Percentiles rank a stretch among this genome's conserved stretches.
These are phyloP conservation scores for Ceyx erithaca DNA, from an alignment of 2,797 vertebrate genomes.

Conservation along the genomic window DNA sequence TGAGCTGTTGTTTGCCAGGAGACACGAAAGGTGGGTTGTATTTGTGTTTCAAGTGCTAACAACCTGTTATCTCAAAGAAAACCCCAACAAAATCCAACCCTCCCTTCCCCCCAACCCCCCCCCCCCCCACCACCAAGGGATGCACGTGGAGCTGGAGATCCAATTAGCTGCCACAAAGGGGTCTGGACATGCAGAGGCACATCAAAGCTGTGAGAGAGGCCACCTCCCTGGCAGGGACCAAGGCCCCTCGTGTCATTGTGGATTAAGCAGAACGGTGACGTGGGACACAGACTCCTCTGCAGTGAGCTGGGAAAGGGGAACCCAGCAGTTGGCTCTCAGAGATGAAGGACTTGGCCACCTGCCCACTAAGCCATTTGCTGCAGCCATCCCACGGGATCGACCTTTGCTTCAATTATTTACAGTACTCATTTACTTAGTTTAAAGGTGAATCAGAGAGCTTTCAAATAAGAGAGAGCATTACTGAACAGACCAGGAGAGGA, in stretches of 20 bases:
- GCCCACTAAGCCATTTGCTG: constrained; percentile 42
- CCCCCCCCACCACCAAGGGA: not conserved
- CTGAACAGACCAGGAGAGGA: not conserved
- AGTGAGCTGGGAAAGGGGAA: not conserved
- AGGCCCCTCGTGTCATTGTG: not conserved
- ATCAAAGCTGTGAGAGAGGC: not conserved
- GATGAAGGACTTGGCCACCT: constrained; percentile 24
- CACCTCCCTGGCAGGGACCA: not conserved
- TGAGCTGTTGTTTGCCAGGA: constrained; percentile 2
- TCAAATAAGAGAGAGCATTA: not conserved
- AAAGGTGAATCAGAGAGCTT: constrained; percentile 29
- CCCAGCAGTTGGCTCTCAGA: not conserved
- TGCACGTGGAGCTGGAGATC: not conserved
- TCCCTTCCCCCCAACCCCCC: no score
- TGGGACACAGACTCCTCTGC: not conserved
- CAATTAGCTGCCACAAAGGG: constrained; percentile 27
- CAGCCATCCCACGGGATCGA: not conserved
- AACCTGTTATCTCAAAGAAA: not conserved
- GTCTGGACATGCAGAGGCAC: not conserved
- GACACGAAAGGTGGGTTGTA: not conserved
- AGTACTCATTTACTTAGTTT: constrained; percentile 11
- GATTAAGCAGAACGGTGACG: not conserved
- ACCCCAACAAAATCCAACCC: no score
- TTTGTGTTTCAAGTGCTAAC: constrained; percentile 18
- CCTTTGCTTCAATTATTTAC: constrained; percentile 27